Evolutionary conservation across 1,140 invertebrate species (phyloP).

Genomic region (Tetragonula clypearis): DNA sequence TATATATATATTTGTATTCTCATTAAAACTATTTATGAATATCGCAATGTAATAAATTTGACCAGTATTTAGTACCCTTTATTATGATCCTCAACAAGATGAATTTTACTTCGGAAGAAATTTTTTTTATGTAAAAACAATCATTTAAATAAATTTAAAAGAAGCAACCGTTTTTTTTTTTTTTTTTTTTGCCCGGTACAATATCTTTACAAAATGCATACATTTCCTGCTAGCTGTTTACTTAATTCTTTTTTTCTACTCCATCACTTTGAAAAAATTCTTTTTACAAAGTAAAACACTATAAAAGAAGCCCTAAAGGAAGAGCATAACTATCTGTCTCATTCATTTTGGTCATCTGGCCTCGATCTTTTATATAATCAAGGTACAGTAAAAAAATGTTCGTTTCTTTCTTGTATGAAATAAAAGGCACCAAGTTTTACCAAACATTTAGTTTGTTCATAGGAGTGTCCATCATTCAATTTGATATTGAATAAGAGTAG

Average conservation of each 20-base stretch:
- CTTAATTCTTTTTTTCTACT: neutral
- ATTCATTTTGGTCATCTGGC: slow-evolving; percentile 43
- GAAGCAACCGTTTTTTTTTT: neutral
- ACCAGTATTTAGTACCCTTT: slow-evolving; percentile 56
- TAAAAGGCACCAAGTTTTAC: slow-evolving; percentile 66
- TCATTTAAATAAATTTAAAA: slow-evolving; percentile 5
- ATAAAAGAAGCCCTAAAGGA: slow-evolving; percentile 44
- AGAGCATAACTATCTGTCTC: slow-evolving; percentile 27
- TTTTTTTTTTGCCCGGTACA: neutral
- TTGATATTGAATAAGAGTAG: slow-evolving; percentile 12
- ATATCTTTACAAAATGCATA: slow-evolving; percentile 10
- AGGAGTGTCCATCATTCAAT: slow-evolving; percentile 32
- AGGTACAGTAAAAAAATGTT: slow-evolving; percentile 61
- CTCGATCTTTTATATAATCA: slow-evolving; percentile 51
- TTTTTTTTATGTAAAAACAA: neutral
- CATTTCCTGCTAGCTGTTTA: slow-evolving; percentile 6
- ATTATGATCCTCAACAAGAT: slow-evolving; percentile 19
- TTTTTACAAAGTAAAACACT: slow-evolving; percentile 16
- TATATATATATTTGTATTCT: slow-evolving; percentile 9
- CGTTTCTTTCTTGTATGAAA: slow-evolving; percentile 57
- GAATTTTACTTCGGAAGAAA: slow-evolving; percentile 52
- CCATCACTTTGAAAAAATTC: neutral
- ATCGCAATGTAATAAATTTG: slow-evolving; percentile 37
- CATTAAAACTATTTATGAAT: slow-evolving; percentile 31
- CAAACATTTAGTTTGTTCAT: slow-evolving; percentile 56